These are phyloP conservation scores for Scrobipalpa atriplicella DNA, from an alignment of 2,888 invertebrate genomes.

Conservation along the genomic window DNA sequence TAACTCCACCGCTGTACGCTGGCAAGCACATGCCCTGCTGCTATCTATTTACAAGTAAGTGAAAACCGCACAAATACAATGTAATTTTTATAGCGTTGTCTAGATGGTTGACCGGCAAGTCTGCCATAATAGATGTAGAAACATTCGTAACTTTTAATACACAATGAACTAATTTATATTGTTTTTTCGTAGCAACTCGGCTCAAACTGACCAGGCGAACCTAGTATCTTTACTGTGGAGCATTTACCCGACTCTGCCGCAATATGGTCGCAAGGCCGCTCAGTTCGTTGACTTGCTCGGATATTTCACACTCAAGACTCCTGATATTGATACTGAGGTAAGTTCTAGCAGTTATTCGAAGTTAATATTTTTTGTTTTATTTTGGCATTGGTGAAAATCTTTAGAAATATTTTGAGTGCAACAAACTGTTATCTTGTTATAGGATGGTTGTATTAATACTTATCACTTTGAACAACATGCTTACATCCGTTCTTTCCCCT, in stretches of 20 bases:
- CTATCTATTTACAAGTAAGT: slow-evolving; percentile 91
- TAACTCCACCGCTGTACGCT: slow-evolving; percentile 95
- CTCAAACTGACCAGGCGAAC: slow-evolving; percentile 88
- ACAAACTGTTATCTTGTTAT: too few relatives aligned
- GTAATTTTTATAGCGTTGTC: neutral
- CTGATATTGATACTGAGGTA: slow-evolving; percentile 85
- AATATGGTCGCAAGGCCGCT: slow-evolving; percentile 96
- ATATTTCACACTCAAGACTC: slow-evolving; percentile 95
- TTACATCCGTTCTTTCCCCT: neutral
- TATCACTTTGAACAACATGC: neutral
- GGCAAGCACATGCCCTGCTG: slow-evolving; percentile 96
- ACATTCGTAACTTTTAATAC: too few relatives aligned
- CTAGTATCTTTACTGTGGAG: slow-evolving; percentile 94
- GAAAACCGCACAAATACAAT: neutral
- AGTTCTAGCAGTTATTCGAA: neutral
- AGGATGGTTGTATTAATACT: neutral
- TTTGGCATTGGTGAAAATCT: too few relatives aligned
- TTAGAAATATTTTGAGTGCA: too few relatives aligned
- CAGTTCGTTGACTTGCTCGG: slow-evolving; percentile 98
- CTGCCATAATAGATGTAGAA: too few relatives aligned
- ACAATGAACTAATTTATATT: neutral
- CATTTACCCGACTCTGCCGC: slow-evolving; percentile 94
- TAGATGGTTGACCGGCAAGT: too few relatives aligned
- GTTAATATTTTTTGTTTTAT: too few relatives aligned
- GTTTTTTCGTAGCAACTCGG: slow-evolving; percentile 85